These are phyloP conservation scores for Macaria notata DNA, from an alignment of 2,888 invertebrate genomes.

Conservation along the genomic window DNA sequence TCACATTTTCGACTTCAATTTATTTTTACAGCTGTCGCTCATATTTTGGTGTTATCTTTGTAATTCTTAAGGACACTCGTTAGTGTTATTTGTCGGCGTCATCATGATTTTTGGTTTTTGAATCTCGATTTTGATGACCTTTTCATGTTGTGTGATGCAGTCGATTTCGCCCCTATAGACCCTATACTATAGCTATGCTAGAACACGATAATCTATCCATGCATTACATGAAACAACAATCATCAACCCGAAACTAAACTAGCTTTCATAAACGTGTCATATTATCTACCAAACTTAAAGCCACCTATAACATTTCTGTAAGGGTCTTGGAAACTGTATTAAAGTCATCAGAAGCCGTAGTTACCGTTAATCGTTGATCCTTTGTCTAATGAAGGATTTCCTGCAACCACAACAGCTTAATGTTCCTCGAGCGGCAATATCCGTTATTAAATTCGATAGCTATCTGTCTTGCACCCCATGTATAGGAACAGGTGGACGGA, in stretches of 20 bases:
- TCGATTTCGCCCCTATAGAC: too few relatives aligned
- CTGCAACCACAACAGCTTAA: conserved; percentile 18
- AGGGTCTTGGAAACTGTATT: neutral
- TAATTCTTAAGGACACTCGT: too few relatives aligned
- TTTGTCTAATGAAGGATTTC: conserved; percentile 22
- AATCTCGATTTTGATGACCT: too few relatives aligned
- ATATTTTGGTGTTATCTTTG: conserved; percentile 1
- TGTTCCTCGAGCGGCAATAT: conserved; percentile 22
- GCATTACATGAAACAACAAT: too few relatives aligned
- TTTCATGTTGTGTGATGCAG: too few relatives aligned
- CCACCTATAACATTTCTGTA: neutral
- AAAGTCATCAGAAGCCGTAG: conserved; percentile 15
- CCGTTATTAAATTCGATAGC: conserved; percentile 39
- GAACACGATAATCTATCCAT: too few relatives aligned
- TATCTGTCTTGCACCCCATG: conserved; percentile 33
- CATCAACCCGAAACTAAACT: too few relatives aligned
- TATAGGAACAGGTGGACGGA: conserved; percentile 33
- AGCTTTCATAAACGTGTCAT: too few relatives aligned
- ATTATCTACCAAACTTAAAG: neutral
- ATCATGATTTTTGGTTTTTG: too few relatives aligned
- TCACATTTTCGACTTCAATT: conserved; percentile 26
- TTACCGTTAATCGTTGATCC: conserved; percentile 26
- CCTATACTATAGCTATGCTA: too few relatives aligned
- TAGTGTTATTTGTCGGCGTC: too few relatives aligned
- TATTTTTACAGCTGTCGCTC: conserved; percentile 9